phyloP scores from a whole-genome alignment of 2,797 vertebrate genomes.

The Alectoris magna region DNA sequence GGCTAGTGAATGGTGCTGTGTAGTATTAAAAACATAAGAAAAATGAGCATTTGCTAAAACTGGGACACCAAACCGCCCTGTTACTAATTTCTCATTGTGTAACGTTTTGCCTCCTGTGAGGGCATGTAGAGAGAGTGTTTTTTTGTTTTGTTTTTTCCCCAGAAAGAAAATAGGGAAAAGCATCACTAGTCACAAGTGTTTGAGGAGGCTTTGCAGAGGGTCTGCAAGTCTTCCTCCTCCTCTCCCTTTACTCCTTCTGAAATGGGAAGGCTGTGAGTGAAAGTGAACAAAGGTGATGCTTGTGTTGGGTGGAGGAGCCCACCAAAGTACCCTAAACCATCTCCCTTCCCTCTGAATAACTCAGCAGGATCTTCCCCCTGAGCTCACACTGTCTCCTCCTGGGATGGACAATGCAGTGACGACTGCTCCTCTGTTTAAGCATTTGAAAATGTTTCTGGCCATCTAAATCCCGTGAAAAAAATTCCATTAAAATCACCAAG shows the following conservation, averaged over 20 bases:
- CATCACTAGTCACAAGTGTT: neutral
- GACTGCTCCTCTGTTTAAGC: neutral
- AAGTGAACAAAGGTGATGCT: neutral
- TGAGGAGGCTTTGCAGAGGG: neutral
- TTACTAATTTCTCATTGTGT: neutral
- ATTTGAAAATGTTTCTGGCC: neutral
- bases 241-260: neutral
- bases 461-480: neutral
- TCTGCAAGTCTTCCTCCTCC: neutral
- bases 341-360: neutral
- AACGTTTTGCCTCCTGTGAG: neutral
- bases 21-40: neutral
- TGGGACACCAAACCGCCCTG: neutral
- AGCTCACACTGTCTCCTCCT: neutral
- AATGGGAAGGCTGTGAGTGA: neutral
- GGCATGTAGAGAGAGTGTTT: neutral
- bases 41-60: neutral
- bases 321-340: neutral
- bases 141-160: neutral
- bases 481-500: neutral
- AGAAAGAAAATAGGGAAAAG: neutral
- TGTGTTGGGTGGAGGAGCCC: neutral
- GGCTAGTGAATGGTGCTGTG: fast-evolving
- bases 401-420: neutral
- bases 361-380: neutral